Percentiles rank a stretch among this genome's conserved stretches.
Conservation (phyloP, 92 coral and sea anemone genomes). For the Zoanthus gigantus region DNA sequence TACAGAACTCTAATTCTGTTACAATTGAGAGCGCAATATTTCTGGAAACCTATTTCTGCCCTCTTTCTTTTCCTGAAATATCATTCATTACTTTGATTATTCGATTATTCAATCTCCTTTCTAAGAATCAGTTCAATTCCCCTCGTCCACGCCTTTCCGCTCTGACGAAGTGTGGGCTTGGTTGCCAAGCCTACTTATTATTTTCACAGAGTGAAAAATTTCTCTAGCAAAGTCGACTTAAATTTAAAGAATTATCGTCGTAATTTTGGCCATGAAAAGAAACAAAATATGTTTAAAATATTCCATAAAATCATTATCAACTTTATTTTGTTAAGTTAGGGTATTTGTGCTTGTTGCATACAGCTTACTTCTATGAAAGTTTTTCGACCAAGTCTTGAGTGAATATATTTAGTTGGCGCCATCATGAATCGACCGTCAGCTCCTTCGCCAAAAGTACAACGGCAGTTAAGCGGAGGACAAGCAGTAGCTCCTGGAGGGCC, state of each 20-base stretch:
- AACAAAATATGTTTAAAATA: background rate
- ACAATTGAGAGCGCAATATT: background rate
- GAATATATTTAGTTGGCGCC: constrained; percentile 7
- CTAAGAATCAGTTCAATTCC: background rate
- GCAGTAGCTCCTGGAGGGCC: constrained; percentile 79
- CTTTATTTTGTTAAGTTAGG: background rate
- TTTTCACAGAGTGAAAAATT: constrained; percentile 22
- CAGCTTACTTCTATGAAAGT: constrained; percentile 9
- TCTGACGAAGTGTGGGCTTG: constrained; percentile 32
- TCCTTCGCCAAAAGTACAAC: constrained; percentile 48
- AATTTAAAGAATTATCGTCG: constrained; percentile 1
- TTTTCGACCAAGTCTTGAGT: background rate
- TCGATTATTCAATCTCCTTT: background rate
- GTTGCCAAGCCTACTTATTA: constrained; percentile 32
- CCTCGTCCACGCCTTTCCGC: constrained; percentile 36
- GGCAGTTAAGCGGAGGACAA: constrained; percentile 39
- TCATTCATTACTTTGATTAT: too few relatives aligned
- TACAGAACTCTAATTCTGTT: too few relatives aligned
- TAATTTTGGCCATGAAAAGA: background rate
- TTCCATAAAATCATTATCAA: background rate
- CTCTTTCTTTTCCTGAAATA: too few relatives aligned
- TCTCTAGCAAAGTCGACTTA: background rate
- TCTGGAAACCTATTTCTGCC: background rate
- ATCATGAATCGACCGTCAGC: constrained; percentile 46
- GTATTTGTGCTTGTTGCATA: background rate